phyloP scores from a whole-genome alignment of 2,888 invertebrate species.

The Lobophora halterata region DNA sequence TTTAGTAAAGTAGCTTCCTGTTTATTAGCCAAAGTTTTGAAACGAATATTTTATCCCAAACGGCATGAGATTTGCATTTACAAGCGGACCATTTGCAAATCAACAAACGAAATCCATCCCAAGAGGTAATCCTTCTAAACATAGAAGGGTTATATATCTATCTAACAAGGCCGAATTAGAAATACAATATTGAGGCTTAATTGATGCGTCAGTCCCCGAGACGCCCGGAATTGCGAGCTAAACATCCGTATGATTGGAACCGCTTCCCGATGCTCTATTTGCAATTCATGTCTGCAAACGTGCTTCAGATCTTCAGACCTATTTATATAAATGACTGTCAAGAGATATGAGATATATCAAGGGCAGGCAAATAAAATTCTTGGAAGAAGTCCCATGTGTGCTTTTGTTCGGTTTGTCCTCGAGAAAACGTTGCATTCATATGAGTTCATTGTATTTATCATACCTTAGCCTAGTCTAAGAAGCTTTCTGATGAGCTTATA shows the following conservation, averaged over 20 bases:
- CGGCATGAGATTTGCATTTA: slow-evolving; percentile 9
- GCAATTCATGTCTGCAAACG: slow-evolving; percentile 55
- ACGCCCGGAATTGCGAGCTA: slow-evolving; percentile 51
- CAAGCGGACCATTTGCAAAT: slow-evolving; percentile 9
- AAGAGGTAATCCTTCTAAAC: slow-evolving; percentile 14
- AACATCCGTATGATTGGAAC: slow-evolving; percentile 59
- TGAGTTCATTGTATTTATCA: slow-evolving; percentile 9
- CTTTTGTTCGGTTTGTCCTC: slow-evolving; percentile 18
- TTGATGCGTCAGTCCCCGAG: slow-evolving; percentile 51
- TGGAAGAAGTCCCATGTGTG: slow-evolving; percentile 14
- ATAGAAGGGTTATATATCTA: slow-evolving; percentile 16
- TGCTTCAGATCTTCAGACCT: slow-evolving; percentile 30
- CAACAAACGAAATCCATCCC: slow-evolving; percentile 8
- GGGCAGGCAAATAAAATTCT: slow-evolving; percentile 26
- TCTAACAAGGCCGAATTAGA: slow-evolving; percentile 40
- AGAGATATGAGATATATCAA: slow-evolving; percentile 32
- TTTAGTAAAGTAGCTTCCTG: too few relatives aligned
- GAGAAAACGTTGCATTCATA: slow-evolving; percentile 15
- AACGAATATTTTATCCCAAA: slow-evolving; percentile 5
- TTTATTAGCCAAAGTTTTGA: slow-evolving; percentile 5
- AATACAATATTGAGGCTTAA: slow-evolving; percentile 54
- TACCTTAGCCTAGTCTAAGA: too few relatives aligned
- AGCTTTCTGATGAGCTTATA: too few relatives aligned
- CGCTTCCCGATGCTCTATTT: slow-evolving; percentile 51
- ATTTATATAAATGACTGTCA: slow-evolving; percentile 33